Percentiles rank a stretch among this genome's conserved stretches.
These are phyloP conservation scores for Drosophila meridiana DNA, from an alignment of 2,888 invertebrate genomes.

Conservation along the genomic window DNA sequence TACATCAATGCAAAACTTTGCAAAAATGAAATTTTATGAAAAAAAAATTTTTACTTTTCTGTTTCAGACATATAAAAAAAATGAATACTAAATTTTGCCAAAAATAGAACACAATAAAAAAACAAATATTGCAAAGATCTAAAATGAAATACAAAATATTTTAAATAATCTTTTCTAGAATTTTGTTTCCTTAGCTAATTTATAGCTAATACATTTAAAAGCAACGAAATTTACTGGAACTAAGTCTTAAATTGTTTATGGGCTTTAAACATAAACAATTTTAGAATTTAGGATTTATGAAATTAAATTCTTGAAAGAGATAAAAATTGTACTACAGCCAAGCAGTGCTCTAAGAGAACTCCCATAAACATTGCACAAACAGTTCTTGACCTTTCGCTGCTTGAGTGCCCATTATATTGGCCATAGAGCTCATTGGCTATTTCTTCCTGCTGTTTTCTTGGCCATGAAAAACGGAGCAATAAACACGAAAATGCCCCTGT, in stretches of 20 bases:
- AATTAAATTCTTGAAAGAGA: not conserved
- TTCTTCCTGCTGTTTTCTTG: constrained; percentile 39
- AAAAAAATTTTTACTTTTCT: not conserved
- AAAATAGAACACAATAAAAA: constrained; percentile 4
- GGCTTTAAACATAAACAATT: constrained; percentile 1
- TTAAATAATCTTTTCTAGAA: not conserved
- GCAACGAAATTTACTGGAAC: not conserved
- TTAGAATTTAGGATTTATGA: not conserved
- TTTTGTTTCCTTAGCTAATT: not conserved
- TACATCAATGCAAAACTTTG: not conserved
- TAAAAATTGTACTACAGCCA: not conserved
- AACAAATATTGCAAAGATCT: not conserved
- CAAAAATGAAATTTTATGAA: not conserved
- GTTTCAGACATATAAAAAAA: not conserved
- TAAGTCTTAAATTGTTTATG: not conserved
- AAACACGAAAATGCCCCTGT: not conserved
- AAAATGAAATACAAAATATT: not conserved
- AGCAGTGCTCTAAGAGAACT: not conserved
- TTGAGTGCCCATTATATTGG: not conserved
- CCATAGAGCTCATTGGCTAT: not conserved
- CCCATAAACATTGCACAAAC: constrained; percentile 17
- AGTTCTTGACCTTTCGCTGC: constrained; percentile 17
- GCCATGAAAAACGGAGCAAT: constrained; percentile 18
- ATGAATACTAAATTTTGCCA: not conserved
- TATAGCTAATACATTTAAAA: not conserved